Evolutionary conservation across 2,113 vertebrate species (phyloP).

Genomic region (Oxyruncus cristatus): DNA sequence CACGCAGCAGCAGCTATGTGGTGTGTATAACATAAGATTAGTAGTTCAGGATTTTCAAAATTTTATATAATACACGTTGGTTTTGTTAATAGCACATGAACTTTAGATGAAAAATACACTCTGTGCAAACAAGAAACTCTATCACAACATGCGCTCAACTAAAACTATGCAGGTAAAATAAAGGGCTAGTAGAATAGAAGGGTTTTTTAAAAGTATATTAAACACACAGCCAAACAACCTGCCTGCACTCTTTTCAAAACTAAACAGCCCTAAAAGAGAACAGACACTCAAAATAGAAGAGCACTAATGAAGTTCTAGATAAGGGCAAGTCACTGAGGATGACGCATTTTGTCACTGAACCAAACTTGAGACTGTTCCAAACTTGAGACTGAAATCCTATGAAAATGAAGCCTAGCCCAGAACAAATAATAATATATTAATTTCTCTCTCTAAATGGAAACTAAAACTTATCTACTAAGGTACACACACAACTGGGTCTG

Average conservation of each 20-base stretch:
- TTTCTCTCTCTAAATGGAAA: background rate
- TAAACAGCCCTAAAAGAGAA: background rate
- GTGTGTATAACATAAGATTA: background rate
- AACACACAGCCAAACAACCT: background rate
- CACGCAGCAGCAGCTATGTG: background rate
- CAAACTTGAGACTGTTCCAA: background rate
- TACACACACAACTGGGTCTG: background rate
- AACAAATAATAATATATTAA: background rate
- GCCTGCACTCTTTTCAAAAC: background rate
- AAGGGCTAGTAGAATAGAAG: background rate
- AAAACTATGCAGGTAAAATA: background rate
- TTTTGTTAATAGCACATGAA: background rate
- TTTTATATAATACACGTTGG: background rate
- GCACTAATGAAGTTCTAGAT: background rate
- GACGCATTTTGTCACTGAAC: background rate
- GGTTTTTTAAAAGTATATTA: background rate
- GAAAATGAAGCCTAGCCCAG: background rate
- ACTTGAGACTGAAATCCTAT: background rate
- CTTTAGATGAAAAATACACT: background rate
- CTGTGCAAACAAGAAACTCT: background rate
- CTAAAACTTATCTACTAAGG: background rate
- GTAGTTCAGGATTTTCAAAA: background rate
- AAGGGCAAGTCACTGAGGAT: background rate
- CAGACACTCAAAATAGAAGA: background rate
- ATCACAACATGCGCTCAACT: background rate